Percentiles rank a stretch among this genome's conserved stretches.
Conservation (phyloP, 1,140 invertebrate genomes). For the Cepaea nemoralis region DNA sequence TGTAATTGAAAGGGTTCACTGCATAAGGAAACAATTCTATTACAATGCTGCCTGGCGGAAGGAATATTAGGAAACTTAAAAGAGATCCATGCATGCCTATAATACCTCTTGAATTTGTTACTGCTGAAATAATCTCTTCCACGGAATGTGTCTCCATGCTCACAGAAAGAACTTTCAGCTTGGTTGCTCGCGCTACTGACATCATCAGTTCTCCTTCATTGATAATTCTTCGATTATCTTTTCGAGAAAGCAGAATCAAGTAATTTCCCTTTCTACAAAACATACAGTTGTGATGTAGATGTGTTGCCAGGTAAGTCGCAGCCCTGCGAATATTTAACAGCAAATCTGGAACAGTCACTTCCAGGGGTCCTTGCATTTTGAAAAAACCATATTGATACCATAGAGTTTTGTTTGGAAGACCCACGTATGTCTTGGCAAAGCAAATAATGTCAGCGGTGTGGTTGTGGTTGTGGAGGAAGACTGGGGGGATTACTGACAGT, state of each 20-base stretch:
- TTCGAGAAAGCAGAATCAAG: constrained; percentile 70
- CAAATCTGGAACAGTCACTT: constrained; percentile 39
- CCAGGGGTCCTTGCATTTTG: constrained; percentile 71
- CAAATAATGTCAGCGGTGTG: constrained; percentile 59
- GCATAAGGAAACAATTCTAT: constrained; percentile 88
- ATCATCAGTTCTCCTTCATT: constrained; percentile 72
- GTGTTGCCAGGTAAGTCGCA: constrained; percentile 45
- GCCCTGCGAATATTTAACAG: constrained; percentile 50
- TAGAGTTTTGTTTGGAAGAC: constrained; percentile 68
- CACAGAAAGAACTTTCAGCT: constrained; percentile 63
- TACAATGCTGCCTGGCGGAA: constrained; percentile 92
- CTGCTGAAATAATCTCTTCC: constrained; percentile 65
- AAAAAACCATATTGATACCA: constrained; percentile 76
- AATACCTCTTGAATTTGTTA: constrained; percentile 77
- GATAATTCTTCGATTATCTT: constrained; percentile 72
- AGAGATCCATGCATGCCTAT: constrained; percentile 98
- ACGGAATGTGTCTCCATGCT: constrained; percentile 63
- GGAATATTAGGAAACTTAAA: constrained; percentile 90
- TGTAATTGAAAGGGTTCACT: constrained; percentile 72
- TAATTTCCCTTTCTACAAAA: constrained; percentile 47
- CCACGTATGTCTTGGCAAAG: constrained; percentile 70
- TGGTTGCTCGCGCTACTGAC: constrained; percentile 52
- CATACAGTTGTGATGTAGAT: constrained; percentile 41
- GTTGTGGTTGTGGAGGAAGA: constrained; percentile 18
- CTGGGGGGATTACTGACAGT: constrained; percentile 49